Percentiles rank a stretch among this genome's conserved stretches.
phyloP scores from a whole-genome alignment of 2,113 vertebrate genomes.

The Andinoacara biseriatus region DNA sequence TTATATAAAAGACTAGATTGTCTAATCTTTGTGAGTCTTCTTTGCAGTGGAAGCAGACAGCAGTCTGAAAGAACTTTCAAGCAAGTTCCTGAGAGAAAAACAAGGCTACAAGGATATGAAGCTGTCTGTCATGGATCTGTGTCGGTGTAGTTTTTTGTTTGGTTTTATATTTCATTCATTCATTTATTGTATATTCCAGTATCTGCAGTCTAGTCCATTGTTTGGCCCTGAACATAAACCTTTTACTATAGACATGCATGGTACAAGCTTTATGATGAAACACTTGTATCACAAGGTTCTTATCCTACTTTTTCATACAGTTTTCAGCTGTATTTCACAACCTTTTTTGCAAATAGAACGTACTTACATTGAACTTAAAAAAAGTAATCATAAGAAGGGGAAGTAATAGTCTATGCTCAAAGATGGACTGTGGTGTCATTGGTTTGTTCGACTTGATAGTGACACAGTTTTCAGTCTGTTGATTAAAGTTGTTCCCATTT shows the following conservation, averaged over 20 bases:
- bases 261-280: not conserved
- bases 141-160: not conserved
- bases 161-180: not conserved
- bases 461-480: too few species aligned
- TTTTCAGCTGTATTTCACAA: not conserved
- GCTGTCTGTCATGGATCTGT: not conserved
- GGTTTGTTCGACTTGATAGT: not conserved
- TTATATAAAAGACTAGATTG: not conserved
- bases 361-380: not conserved
- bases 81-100: not conserved
- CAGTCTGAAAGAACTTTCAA: not conserved
- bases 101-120: too few species aligned
- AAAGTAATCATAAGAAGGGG: not conserved
- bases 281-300: too few species aligned
- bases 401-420: not conserved
- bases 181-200: not conserved
- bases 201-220: not conserved
- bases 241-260: not conserved
- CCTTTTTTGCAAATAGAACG: not conserved
- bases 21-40: not conserved
- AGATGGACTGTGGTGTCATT: not conserved
- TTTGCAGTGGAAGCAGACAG: not conserved
- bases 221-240: not conserved
- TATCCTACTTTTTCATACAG: not conserved
- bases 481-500: not conserved